Evolutionary conservation across 2,113 vertebrate species (phyloP).

Genomic region (Rhineura floridana): DNA sequence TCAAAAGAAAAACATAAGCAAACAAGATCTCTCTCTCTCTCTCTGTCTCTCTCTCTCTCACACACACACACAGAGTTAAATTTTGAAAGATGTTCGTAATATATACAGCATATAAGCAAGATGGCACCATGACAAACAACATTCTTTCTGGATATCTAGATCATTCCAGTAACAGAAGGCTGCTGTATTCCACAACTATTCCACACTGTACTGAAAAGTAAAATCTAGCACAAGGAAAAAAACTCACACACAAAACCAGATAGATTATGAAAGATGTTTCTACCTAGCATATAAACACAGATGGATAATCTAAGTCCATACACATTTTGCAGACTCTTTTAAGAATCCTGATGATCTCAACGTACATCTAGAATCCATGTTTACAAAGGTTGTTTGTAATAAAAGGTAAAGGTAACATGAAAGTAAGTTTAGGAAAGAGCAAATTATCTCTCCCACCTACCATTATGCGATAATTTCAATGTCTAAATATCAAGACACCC

Average conservation of each 20-base stretch:
- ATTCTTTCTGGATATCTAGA: conserved; percentile 39
- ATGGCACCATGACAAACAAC: conserved; percentile 19
- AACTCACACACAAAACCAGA: no score
- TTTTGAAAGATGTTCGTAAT: not conserved
- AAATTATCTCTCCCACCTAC: not conserved
- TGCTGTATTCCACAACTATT: conserved; percentile 39
- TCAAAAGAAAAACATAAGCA: not conserved
- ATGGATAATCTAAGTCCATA: not conserved
- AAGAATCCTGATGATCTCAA: not conserved
- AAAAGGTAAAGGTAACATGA: not conserved
- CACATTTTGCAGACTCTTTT: not conserved
- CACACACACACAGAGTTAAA: not conserved
- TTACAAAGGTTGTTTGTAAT: not conserved
- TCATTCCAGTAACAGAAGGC: conserved; percentile 43
- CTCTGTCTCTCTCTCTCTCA: not conserved
- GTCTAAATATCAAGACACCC: not conserved
- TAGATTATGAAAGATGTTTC: not conserved
- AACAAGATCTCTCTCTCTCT: not conserved
- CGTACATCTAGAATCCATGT: not conserved
- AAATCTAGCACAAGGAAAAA: not conserved
- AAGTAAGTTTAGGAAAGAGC: not conserved
- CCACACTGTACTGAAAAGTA: conserved; percentile 27
- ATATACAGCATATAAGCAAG: not conserved
- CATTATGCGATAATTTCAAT: not conserved
- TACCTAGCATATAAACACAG: no score